A percentile compares a stretch with the other conserved stretches of the same genome.
These are phyloP conservation scores for Cactoblastis cactorum DNA, from an alignment of 2,888 invertebrate genomes.

Conservation along the genomic window DNA sequence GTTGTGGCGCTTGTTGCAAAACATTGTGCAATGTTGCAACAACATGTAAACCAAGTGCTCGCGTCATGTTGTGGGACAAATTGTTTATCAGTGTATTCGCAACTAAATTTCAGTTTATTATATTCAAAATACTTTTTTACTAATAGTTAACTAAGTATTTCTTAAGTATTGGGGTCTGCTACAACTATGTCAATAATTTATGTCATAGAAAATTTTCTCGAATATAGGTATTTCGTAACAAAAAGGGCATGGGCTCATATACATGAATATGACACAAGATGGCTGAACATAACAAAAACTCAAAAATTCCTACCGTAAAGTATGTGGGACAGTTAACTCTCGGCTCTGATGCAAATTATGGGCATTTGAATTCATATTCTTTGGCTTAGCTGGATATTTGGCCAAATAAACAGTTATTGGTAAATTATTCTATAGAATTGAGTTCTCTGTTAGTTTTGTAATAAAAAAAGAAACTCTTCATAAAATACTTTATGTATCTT, in stretches of 20 bases:
- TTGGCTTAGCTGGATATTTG: not conserved
- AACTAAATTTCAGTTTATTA: too few relatives aligned
- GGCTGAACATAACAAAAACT: not conserved
- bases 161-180: too few relatives aligned
- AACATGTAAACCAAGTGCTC: too few relatives aligned
- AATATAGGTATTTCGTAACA: not conserved
- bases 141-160: too few relatives aligned
- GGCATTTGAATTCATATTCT: conserved; percentile 7
- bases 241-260: not conserved
- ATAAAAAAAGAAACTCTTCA: too few relatives aligned
- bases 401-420: conserved; percentile 3
- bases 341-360: conserved; percentile 3
- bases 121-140: too few relatives aligned
- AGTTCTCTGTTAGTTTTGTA: not conserved
- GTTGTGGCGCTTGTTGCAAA: too few relatives aligned
- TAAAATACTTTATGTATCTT: too few relatives aligned
- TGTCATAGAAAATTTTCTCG: not conserved
- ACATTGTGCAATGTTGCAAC: too few relatives aligned
- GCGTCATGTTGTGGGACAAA: too few relatives aligned
- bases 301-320: not conserved
- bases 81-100: too few relatives aligned
- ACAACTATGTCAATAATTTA: too few relatives aligned
- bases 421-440: conserved; percentile 2
- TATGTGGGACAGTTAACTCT: not conserved
- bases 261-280: not conserved